A percentile compares a stretch with the other conserved stretches of the same genome.
These are phyloP conservation scores for Trilocha varians DNA, from an alignment of 2,888 invertebrate genomes.

Conservation along the genomic window DNA sequence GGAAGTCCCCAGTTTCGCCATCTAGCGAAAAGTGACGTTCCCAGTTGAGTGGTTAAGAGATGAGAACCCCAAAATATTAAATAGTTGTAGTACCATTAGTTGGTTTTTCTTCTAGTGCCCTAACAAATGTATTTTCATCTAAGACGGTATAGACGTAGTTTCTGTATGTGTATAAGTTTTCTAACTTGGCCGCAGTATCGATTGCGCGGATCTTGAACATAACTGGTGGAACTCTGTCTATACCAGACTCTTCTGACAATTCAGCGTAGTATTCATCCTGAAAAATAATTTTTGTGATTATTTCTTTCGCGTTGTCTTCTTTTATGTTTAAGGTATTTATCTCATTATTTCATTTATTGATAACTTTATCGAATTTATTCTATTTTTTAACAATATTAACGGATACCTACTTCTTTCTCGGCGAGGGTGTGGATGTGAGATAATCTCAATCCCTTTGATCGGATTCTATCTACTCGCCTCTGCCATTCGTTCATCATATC, in stretches of 20 bases:
- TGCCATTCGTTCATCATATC: conserved; percentile 58
- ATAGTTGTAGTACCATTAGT: conserved; percentile 12
- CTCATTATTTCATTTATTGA: too few species aligned
- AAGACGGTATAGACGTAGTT: conserved; percentile 46
- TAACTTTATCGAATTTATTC: too few species aligned
- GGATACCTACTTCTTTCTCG: conserved; percentile 42
- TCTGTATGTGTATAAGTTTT: conserved; percentile 51
- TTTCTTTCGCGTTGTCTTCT: too few species aligned
- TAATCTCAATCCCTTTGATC: conserved; percentile 32
- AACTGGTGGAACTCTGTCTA: conserved; percentile 55
- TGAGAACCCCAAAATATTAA: too few species aligned
- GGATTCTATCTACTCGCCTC: conserved; percentile 29
- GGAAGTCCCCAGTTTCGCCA: too few species aligned
- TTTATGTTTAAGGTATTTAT: too few species aligned
- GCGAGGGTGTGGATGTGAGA: conserved; percentile 49
- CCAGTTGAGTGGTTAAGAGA: too few species aligned
- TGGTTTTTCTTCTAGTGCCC: conserved; percentile 22
- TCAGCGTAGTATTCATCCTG: conserved; percentile 57
- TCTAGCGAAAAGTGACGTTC: too few species aligned
- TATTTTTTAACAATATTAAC: background rate
- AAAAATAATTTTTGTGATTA: too few species aligned
- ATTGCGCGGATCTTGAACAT: conserved; percentile 47
- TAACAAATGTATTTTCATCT: conserved; percentile 43
- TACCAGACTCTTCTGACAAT: conserved; percentile 50
- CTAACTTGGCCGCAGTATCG: conserved; percentile 42